Conservation (phyloP, 2,888 invertebrate genomes). For the Palloptera scutellata region DNA sequence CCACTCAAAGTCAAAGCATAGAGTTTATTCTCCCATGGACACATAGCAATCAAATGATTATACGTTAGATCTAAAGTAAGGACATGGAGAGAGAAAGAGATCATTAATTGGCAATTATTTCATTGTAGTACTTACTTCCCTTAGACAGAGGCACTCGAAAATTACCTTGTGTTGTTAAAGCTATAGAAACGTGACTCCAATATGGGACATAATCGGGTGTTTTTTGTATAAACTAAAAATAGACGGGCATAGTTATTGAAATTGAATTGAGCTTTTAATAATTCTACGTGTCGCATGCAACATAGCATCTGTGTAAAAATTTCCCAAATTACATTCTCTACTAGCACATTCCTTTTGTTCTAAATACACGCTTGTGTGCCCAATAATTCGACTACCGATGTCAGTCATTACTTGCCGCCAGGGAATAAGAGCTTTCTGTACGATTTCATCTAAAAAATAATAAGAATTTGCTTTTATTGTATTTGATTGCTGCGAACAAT, state of each 20-base stretch:
- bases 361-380: conserved; percentile 68
- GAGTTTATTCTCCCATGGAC: conserved; percentile 81
- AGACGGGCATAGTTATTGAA: no score
- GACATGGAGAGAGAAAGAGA: background rate
- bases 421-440: conserved; percentile 68
- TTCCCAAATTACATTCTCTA: conserved; percentile 78
- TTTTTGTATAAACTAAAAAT: conserved; percentile 45
- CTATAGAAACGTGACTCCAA: conserved; percentile 76
- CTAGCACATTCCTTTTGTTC: conserved; percentile 67
- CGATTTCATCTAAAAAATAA: conserved; percentile 42
- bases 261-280: no score
- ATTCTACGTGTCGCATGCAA: conserved; percentile 68
- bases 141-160: conserved; percentile 72
- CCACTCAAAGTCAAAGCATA: conserved; percentile 78
- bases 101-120: background rate
- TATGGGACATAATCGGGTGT: conserved; percentile 55
- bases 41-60: conserved; percentile 72
- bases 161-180: conserved; percentile 74
- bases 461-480: no score
- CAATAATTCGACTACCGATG: conserved; percentile 67
- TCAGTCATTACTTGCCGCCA: conserved; percentile 69
- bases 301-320: conserved; percentile 76
- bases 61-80: conserved; percentile 71
- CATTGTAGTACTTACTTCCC: conserved; percentile 66
- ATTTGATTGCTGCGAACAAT: background rate